Evolutionary conservation across 2,797 vertebrate species (phyloP).

Genomic region (Danio tinwini): DNA sequence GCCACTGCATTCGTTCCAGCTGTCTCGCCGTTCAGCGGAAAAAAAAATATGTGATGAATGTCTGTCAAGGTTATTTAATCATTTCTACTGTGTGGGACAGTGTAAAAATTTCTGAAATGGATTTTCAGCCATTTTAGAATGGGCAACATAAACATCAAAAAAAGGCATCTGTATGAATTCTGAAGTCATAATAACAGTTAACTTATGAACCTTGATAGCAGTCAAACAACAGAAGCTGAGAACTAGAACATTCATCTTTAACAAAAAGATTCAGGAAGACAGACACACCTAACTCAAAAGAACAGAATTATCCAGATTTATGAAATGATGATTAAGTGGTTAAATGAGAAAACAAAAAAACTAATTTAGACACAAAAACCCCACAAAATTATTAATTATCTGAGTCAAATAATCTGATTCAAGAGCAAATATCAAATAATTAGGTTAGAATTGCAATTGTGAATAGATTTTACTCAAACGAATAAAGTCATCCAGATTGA

Average conservation of each 20-base stretch:
- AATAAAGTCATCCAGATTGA: background rate
- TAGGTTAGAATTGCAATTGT: no score
- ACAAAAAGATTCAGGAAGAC: no score
- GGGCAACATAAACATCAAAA: background rate
- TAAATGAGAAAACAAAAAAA: no score
- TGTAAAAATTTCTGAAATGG: background rate
- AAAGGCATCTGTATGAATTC: background rate
- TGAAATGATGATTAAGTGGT: background rate
- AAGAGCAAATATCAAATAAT: no score
- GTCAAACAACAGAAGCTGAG: background rate
- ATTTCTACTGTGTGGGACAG: background rate
- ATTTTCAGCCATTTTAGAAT: background rate
- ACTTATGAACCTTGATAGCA: background rate
- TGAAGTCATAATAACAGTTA: background rate
- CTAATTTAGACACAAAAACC: no score
- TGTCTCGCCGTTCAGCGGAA: background rate
- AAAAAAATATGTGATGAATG: background rate
- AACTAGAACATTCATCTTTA: background rate
- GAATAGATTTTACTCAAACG: no score
- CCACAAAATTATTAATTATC: no score
- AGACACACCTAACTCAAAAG: no score
- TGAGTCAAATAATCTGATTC: no score
- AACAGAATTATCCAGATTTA: background rate
- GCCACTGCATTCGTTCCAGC: slow-evolving; percentile 3
- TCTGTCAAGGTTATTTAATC: slow-evolving; percentile 26